Conservation (phyloP, 2,113 vertebrate genomes). For the Corydoras maculifer region DNA sequence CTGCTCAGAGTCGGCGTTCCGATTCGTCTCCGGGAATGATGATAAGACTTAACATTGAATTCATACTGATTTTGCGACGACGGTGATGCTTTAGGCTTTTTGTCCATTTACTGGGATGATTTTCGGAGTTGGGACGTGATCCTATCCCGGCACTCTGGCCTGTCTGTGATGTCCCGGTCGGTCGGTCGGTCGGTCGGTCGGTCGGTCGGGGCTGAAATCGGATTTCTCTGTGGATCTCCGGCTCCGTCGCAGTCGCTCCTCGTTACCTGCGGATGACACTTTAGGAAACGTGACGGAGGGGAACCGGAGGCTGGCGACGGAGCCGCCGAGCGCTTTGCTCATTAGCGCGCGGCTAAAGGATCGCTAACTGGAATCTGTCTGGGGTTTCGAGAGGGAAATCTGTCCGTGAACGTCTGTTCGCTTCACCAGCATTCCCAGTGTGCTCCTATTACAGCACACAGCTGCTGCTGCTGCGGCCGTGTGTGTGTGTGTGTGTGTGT, state of each 20-base stretch:
- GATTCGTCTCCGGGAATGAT: no score
- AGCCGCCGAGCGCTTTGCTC: slow-evolving; percentile 16
- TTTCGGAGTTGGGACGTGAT: no score
- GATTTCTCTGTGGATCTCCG: background rate
- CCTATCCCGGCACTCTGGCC: no score
- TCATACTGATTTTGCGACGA: no score
- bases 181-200: background rate
- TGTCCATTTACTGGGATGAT: no score
- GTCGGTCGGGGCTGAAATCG: background rate
- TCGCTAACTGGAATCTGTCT: slow-evolving; percentile 18
- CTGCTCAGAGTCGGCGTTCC: no score
- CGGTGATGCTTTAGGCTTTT: no score
- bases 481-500: background rate
- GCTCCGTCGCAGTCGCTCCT: background rate
- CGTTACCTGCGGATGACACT: no score
- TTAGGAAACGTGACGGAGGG: background rate
- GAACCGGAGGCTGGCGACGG: background rate
- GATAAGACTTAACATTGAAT: no score
- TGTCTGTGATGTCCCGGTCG: background rate
- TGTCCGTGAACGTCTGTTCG: slow-evolving; percentile 18
- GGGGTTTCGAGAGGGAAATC: slow-evolving; percentile 22
- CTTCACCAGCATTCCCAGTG: slow-evolving; percentile 18
- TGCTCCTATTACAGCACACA: slow-evolving; percentile 24
- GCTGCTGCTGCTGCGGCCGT: slow-evolving; percentile 3
- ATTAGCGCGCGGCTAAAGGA: slow-evolving; percentile 18